Evolutionary conservation across 2,797 vertebrate genomes (phyloP).

Genomic region (Pseudochromis fuscus): DNA sequence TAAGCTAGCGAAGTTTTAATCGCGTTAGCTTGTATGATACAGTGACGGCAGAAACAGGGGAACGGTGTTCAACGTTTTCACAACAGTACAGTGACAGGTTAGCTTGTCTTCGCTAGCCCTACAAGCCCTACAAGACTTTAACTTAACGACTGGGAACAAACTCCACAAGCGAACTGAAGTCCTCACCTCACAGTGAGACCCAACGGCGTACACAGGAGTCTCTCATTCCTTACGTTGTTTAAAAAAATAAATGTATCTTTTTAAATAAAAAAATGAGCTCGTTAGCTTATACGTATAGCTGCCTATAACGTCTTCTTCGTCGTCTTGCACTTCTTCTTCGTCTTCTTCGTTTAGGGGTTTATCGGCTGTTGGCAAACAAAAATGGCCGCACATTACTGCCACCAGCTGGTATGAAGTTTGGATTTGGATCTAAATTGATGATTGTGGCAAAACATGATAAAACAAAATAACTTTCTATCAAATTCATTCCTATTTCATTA

Average conservation of each 20-base stretch:
- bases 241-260: background rate
- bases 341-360: background rate
- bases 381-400: background rate
- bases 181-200: slow-evolving; percentile 38
- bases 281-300: background rate
- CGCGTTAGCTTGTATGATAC: background rate
- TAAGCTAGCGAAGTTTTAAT: background rate
- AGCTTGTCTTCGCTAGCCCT: slow-evolving; percentile 44
- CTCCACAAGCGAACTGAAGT: background rate
- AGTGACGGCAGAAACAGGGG: background rate
- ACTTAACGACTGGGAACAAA: background rate
- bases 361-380: too few relatives aligned
- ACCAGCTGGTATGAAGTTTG: background rate
- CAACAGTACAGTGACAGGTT: slow-evolving; percentile 28
- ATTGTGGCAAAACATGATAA: too few relatives aligned
- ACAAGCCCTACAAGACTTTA: background rate
- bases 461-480: too few relatives aligned
- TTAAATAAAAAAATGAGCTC: background rate
- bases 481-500: too few relatives aligned
- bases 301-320: background rate
- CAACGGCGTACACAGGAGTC: rapidly evolving
- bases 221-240: background rate
- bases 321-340: slow-evolving; percentile 3
- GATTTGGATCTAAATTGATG: too few relatives aligned
- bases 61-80: background rate